Evolutionary conservation across 1,140 invertebrate species (phyloP).

Genomic region (Ridgeia piscesae): DNA sequence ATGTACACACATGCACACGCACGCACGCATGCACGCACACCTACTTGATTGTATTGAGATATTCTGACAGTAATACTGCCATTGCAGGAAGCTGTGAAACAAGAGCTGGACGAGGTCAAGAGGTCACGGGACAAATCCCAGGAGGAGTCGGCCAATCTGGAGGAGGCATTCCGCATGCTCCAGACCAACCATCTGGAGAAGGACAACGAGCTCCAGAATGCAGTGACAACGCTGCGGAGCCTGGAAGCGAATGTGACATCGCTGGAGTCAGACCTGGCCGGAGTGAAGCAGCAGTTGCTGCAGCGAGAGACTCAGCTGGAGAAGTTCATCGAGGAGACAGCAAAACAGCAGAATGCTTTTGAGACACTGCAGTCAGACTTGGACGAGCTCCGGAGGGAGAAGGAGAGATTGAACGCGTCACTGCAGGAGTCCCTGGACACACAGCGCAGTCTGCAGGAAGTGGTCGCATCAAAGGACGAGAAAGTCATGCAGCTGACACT

Average conservation of each 20-base stretch:
- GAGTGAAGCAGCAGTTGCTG: slow-evolving; percentile 12
- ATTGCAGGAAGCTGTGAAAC: background rate
- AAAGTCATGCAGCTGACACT: background rate
- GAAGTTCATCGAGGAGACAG: background rate
- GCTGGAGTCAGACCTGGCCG: slow-evolving; percentile 11
- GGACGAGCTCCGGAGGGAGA: slow-evolving; percentile 12
- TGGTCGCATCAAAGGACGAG: background rate
- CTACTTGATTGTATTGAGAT: too few relatives aligned
- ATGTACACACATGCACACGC: too few relatives aligned
- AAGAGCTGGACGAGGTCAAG: background rate
- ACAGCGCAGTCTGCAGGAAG: slow-evolving; percentile 1
- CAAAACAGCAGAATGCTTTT: background rate
- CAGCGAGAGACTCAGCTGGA: slow-evolving; percentile 19
- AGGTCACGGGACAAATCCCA: slow-evolving; percentile 7
- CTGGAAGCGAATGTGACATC: background rate
- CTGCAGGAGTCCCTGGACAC: background rate
- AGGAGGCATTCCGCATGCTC: slow-evolving; percentile 4
- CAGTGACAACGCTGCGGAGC: background rate
- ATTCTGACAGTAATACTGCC: slow-evolving; percentile 11
- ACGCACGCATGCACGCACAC: too few relatives aligned
- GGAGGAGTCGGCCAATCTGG: background rate
- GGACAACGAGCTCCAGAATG: background rate
- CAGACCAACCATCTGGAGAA: background rate
- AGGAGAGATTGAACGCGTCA: slow-evolving; percentile 10
- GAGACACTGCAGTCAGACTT: slow-evolving; percentile 9